Conservation (phyloP, 2,888 invertebrate genomes). For the Trichopoda pennipes region DNA sequence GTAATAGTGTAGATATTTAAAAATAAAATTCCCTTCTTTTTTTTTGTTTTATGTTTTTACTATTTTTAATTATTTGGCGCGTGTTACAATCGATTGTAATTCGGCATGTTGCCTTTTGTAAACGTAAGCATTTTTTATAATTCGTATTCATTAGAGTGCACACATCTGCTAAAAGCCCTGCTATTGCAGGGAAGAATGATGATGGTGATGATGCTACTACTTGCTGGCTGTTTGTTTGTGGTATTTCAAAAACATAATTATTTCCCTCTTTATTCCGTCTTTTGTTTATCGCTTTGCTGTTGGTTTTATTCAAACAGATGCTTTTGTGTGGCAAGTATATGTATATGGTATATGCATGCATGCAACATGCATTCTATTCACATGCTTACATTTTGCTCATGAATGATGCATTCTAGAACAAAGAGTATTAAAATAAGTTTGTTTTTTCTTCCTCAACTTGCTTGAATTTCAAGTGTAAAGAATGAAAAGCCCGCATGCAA, state of each 20-base stretch:
- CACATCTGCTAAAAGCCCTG: constrained; percentile 44
- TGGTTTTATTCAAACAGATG: constrained; percentile 46
- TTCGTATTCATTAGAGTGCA: constrained; percentile 16
- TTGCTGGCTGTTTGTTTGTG: constrained; percentile 12
- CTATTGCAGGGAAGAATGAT: not conserved
- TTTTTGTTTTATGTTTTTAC: not conserved
- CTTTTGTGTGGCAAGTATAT: constrained; percentile 24
- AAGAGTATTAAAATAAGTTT: not conserved
- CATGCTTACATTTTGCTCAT: not conserved
- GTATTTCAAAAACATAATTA: constrained; percentile 16
- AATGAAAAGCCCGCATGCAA: constrained; percentile 48
- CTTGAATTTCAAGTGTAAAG: constrained; percentile 33
- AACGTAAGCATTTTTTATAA: constrained; percentile 2
- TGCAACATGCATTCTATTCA: constrained; percentile 5
- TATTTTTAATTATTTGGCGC: constrained; percentile 64
- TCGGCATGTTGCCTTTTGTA: constrained; percentile 61
- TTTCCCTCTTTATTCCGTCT: constrained; percentile 6
- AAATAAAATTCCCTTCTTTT: not conserved
- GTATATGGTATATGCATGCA: no score
- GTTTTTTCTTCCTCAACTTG: constrained; percentile 23
- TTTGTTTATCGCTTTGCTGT: not conserved
- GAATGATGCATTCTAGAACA: not conserved
- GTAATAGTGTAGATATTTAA: no score
- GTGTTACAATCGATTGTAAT: constrained; percentile 57
- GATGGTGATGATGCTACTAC: not conserved